A percentile compares a stretch with the other conserved stretches of the same genome.
Conservation (phyloP, 23 tunicate genomes). For the Oikopleura dioica region DNA sequence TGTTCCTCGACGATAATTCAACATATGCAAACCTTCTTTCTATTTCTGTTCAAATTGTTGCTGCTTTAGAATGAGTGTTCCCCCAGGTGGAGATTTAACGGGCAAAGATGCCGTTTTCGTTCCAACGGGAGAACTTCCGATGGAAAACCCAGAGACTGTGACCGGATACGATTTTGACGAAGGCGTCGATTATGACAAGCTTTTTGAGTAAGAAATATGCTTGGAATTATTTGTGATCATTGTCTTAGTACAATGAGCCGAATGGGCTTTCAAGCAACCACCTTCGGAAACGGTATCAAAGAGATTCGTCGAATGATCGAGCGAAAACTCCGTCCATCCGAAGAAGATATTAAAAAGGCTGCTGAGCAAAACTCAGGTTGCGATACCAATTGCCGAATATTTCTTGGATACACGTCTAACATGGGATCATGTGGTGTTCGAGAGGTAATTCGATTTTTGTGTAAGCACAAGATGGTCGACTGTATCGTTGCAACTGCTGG, state of each 20-base stretch:
- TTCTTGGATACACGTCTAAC: conserved; percentile 73
- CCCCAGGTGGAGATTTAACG: no score
- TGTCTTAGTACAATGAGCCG: no score
- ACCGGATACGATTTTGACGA: conserved; percentile 71
- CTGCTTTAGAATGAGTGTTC: no score
- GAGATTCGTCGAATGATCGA: conserved; percentile 60
- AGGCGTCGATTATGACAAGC: conserved; percentile 49
- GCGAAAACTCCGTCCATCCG: neutral
- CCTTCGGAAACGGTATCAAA: conserved; percentile 43
- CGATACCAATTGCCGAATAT: conserved; percentile 54
- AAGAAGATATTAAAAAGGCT: no score
- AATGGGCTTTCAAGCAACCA: conserved; percentile 75
- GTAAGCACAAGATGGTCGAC: conserved; percentile 66
- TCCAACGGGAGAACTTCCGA: conserved; percentile 33
- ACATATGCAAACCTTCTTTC: no score
- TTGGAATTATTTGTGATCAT: no score
- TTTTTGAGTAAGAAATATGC: conserved; percentile 22
- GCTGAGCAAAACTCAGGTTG: no score
- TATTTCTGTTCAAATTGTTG: no score
- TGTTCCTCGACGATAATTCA: no score
- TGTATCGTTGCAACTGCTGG: conserved; percentile 70
- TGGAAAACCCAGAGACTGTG: conserved; percentile 25
- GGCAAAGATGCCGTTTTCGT: conserved; percentile 36
- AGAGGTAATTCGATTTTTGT: conserved; percentile 38
- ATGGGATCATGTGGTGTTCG: conserved; percentile 61